Conservation (phyloP, 2,797 vertebrate genomes). For the Poeciliopsis gracilis region DNA sequence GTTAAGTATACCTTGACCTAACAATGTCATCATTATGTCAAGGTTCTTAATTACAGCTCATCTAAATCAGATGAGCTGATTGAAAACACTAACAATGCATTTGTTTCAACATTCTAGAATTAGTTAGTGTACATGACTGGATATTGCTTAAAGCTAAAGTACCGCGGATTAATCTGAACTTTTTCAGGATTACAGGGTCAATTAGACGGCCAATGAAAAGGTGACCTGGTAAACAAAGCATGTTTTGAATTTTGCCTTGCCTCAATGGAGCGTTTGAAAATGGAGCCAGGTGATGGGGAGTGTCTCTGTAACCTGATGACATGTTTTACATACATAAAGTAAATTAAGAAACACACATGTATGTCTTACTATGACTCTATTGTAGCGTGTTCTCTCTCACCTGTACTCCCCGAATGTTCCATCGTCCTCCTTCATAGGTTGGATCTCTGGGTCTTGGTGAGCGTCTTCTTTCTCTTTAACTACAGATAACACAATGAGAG, state of each 20-base stretch:
- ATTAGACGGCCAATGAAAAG: conserved; percentile 31
- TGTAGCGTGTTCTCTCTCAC: conserved; percentile 72
- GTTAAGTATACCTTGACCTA: not conserved
- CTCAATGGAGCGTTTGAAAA: conserved; percentile 69
- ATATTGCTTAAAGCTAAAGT: conserved; percentile 32
- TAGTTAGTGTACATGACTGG: conserved; percentile 12
- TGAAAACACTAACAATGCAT: not conserved
- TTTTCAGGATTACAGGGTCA: conserved; percentile 1
- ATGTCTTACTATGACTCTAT: not conserved
- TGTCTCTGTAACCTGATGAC: conserved; percentile 69
- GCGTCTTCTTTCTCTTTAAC: conserved; percentile 99
- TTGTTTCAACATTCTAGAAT: not conserved
- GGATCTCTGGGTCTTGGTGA: conserved; percentile 96
- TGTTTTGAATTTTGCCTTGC: conserved; percentile 61
- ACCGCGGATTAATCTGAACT: not conserved
- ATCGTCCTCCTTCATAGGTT: conserved; percentile 99
- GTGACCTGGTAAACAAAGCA: conserved; percentile 26
- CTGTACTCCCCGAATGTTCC: conserved; percentile 99
- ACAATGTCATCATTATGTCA: not conserved
- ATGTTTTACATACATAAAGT: conserved; percentile 67
- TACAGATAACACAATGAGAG: conserved; percentile 58
- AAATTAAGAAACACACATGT: not conserved
- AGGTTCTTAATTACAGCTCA: not conserved
- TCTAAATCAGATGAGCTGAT: not conserved
- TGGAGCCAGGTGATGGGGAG: conserved; percentile 50